Conservation (phyloP, 92 coral and sea anemone species). For the Umimayanthus kanabou region DNA sequence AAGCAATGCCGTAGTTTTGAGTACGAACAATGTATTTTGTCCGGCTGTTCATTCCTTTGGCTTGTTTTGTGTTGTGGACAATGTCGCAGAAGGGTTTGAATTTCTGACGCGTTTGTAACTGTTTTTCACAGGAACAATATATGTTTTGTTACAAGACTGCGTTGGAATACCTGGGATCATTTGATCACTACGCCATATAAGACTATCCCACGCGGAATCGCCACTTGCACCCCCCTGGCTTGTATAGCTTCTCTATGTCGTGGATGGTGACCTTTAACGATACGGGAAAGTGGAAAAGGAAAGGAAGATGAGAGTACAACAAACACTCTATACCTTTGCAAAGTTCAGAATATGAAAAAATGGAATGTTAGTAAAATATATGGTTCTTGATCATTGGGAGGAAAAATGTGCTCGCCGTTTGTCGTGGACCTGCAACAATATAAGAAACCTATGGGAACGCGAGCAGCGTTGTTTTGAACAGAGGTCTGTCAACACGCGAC, state of each 20-base stretch:
- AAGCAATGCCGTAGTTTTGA: too few relatives aligned
- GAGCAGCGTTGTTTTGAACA: neutral
- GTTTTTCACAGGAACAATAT: slow-evolving; percentile 77
- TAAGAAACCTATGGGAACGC: neutral
- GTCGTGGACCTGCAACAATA: neutral
- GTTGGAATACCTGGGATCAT: slow-evolving; percentile 93
- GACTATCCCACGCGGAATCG: neutral
- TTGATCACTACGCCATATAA: slow-evolving; percentile 93
- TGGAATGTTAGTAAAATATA: neutral
- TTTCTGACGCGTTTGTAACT: neutral
- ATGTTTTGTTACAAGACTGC: slow-evolving; percentile 96
- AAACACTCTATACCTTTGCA: slow-evolving; percentile 31
- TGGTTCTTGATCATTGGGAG: neutral
- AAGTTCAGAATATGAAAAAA: slow-evolving; percentile 43
- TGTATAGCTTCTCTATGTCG: neutral
- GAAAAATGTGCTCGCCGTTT: neutral
- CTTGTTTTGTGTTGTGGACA: neutral
- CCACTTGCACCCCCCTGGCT: neutral
- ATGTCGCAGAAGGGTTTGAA: neutral
- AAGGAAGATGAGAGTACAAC: neutral
- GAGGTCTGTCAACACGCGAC: neutral
- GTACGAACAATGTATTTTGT: too few relatives aligned
- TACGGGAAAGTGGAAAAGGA: neutral
- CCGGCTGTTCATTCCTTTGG: too few relatives aligned
- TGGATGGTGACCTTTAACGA: neutral